Evolutionary conservation across 1,140 invertebrate genomes (phyloP), one percentile per base, ranked within the genome.

Genomic region (Zaprionus davidi): DNA sequence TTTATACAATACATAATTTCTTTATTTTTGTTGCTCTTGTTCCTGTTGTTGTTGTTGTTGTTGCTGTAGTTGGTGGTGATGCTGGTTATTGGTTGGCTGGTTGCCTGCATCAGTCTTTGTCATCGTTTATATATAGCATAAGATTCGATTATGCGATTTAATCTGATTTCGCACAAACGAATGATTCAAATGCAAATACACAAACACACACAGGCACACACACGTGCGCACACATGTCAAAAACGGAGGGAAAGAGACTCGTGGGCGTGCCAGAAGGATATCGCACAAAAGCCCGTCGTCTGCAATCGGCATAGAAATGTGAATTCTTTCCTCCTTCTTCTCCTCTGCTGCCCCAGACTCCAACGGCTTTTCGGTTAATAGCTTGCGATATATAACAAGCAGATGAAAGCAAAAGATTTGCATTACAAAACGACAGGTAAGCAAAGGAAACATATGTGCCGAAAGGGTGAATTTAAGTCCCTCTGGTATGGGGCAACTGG

Each of bases 91-190:
- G 66, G 76, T 28, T 71, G 63, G 75, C 74, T 80, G 67, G 71
- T 64, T 69, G 85, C 78, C 86, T 82, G 86, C 78, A 82, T 85
- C 66, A 64, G 65, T 79, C 85, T 90, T 90, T 90, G 85, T 90
- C 85, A 90, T 85, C 85, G 71, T 73, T 90, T 88, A 82, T 77
- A 78, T 77, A 84, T 81, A 77, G 72, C 85, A 88, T 71, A 80
- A 90, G 86, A 90, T 90, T 90, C 85, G 85, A 90, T 90, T 90
- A 90, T 90, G 66, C 85, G 86, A 90, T 90, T 90, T 90, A 90
- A 90, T 90, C 85, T 90, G 85, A 90, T 90, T 90, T 90, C 76
- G 86, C 86, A 90, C 86, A 90, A 90, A 90, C 85, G 85, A 90
- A 90, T 90, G 86, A 90, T 90, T 90, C 85, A 90, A 90, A 90